Conservation (phyloP, 2,797 vertebrate species). For the Gorsachius magnificus region DNA sequence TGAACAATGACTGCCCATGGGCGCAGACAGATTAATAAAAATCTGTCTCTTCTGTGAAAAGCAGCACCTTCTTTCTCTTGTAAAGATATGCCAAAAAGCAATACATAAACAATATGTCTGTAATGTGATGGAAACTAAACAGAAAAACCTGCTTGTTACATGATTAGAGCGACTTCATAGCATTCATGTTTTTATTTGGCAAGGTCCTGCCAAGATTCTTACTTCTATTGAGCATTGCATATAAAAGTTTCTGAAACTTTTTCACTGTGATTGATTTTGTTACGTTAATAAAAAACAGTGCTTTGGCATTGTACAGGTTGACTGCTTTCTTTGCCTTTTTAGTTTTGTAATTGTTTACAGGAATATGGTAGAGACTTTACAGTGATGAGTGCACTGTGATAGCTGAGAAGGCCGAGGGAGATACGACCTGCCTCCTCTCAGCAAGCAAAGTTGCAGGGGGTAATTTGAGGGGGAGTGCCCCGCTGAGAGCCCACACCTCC, state of each 20-base stretch:
- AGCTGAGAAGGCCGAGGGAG: neutral
- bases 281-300: neutral
- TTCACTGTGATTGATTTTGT: neutral
- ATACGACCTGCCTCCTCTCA: neutral
- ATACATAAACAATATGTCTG: neutral
- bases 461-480: rapidly evolving
- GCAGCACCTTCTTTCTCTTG: neutral
- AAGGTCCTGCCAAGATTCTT: neutral
- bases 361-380: neutral
- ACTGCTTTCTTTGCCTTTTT: neutral
- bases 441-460: no score
- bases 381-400: neutral
- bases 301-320: neutral
- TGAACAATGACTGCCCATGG: neutral
- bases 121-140: neutral
- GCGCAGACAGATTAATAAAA: constrained; percentile 7
- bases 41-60: neutral
- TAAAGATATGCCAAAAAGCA: neutral
- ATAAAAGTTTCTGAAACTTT: neutral
- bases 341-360: neutral
- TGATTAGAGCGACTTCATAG: neutral
- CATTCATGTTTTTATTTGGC: neutral
- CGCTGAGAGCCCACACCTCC: neutral
- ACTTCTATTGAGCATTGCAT: neutral
- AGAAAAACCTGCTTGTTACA: neutral